Percentiles rank a stretch among this genome's conserved stretches.
phyloP scores from a whole-genome alignment of 2,113 vertebrate genomes.

The Tragelaphus imberbis region DNA sequence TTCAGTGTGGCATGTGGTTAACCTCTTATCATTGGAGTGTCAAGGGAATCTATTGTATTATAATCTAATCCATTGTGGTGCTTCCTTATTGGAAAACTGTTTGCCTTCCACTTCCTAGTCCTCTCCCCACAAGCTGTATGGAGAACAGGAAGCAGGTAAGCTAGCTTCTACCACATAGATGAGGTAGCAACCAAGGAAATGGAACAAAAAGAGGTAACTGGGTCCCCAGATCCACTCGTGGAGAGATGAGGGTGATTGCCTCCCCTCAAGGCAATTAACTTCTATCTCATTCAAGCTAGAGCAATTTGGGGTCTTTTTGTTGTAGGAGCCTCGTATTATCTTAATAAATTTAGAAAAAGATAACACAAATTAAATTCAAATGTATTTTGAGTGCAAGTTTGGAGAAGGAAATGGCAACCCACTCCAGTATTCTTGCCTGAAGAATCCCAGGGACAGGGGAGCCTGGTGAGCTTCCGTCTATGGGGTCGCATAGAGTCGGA shows the following conservation, averaged over 20 bases:
- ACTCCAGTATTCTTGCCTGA: too few species aligned
- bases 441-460: too few species aligned
- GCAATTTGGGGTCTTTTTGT: background rate
- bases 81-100: background rate
- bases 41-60: background rate
- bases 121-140: background rate
- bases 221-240: background rate
- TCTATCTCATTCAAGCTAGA: background rate
- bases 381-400: background rate
- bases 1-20: background rate
- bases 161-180: background rate
- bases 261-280: background rate
- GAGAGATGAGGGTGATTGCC: fast-evolving
- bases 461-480: too few species aligned
- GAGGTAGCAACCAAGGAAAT: background rate
- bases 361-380: background rate
- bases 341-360: background rate
- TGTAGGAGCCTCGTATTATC: background rate
- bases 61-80: background rate
- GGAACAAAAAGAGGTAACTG: background rate
- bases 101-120: background rate
- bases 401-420: too few species aligned
- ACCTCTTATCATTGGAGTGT: background rate
- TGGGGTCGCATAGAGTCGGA: too few species aligned
- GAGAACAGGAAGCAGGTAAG: background rate